These are phyloP conservation scores for Branchellion lobata DNA, from an alignment of 2,888 invertebrate genomes.

Conservation along the genomic window DNA sequence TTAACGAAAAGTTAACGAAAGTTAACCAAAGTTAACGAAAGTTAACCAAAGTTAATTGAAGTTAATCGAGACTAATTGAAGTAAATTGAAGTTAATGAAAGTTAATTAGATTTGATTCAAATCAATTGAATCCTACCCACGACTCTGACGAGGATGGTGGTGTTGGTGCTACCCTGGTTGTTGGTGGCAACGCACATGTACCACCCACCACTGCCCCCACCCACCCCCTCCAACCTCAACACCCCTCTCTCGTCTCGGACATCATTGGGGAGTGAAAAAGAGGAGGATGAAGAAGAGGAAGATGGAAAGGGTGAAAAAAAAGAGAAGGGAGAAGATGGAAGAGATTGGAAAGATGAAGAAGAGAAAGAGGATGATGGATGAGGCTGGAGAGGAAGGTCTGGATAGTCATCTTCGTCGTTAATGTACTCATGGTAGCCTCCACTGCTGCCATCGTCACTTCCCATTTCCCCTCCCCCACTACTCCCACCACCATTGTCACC, in stretches of 20 bases:
- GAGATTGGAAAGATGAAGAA: too few species aligned
- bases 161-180: conserved; percentile 32
- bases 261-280: neutral
- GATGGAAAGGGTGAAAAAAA: neutral
- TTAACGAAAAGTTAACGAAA: too few species aligned
- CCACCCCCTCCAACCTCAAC: conserved; percentile 22
- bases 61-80: too few species aligned
- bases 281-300: neutral
- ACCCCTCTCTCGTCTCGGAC: conserved; percentile 11
- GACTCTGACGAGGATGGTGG: conserved; percentile 8
- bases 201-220: neutral
- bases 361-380: neutral
- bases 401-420: conserved; percentile 6
- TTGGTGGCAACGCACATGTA: conserved; percentile 31
- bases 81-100: too few species aligned
- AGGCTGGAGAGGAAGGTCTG: too few species aligned
- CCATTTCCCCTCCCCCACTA: neutral
- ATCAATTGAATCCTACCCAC: neutral
- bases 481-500: neutral
- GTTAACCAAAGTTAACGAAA: too few species aligned
- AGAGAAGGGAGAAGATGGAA: too few species aligned
- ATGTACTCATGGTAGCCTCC: neutral
- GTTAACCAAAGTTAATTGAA: too few species aligned
- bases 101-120: too few species aligned
- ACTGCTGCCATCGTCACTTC: neutral